Percentiles rank a stretch among this genome's conserved stretches.
These are phyloP conservation scores for Oscheius sp. DNA, from an alignment of 2,888 invertebrate species.

Conservation along the genomic window DNA sequence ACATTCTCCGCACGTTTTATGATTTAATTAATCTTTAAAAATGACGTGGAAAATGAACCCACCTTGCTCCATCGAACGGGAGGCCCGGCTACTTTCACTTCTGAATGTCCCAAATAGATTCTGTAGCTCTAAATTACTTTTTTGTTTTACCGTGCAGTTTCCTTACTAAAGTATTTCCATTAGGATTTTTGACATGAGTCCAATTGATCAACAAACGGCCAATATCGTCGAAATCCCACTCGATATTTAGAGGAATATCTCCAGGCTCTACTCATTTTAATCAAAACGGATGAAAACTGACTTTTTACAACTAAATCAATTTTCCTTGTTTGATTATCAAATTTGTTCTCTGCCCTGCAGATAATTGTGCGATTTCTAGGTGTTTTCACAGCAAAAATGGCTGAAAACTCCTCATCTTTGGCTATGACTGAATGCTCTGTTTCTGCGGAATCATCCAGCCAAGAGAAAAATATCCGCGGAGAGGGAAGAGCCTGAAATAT, in stretches of 20 bases:
- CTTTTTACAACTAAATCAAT: constrained; percentile 7
- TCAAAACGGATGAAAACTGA: constrained; percentile 1
- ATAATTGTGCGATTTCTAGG: constrained; percentile 34
- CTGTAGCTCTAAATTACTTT: constrained; percentile 21
- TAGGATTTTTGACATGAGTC: constrained; percentile 41
- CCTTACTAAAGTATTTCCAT: constrained; percentile 33
- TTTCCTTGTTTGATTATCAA: constrained; percentile 30
- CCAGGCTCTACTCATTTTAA: too few species aligned
- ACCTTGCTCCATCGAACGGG: constrained; percentile 29
- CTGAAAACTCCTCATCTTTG: constrained; percentile 10
- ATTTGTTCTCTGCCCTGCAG: constrained; percentile 45
- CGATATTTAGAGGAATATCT: constrained; percentile 44
- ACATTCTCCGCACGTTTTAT: too few species aligned
- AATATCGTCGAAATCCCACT: constrained; percentile 45
- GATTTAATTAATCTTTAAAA: too few species aligned
- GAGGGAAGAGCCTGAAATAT: constrained; percentile 40
- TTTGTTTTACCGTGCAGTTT: neutral
- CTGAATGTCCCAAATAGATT: constrained; percentile 24
- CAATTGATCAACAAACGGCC: constrained; percentile 43
- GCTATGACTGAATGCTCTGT: constrained; percentile 31
- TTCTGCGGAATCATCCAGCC: constrained; percentile 27
- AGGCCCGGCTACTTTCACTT: constrained; percentile 28
- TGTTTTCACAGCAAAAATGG: constrained; percentile 9
- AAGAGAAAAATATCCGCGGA: constrained; percentile 37
- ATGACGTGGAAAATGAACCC: neutral